Conservation (phyloP, 2,888 invertebrate genomes). For the Erannis defoliaria region DNA sequence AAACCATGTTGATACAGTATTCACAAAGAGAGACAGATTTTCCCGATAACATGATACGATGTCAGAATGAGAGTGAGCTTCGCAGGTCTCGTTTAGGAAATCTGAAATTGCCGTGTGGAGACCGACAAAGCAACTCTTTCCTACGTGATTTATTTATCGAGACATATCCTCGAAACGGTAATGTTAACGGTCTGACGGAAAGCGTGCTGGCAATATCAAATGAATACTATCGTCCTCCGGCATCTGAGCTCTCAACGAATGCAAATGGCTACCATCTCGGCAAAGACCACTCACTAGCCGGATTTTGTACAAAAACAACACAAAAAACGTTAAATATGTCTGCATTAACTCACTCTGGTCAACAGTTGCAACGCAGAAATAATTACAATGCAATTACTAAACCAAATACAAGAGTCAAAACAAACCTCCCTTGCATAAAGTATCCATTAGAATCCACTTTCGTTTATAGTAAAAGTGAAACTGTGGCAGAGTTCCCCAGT, state of each 20-base stretch:
- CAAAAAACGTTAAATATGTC: conserved; percentile 52
- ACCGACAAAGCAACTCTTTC: conserved; percentile 76
- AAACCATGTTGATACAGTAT: conserved; percentile 53
- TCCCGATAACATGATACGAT: conserved; percentile 55
- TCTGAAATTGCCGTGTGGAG: conserved; percentile 64
- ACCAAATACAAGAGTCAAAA: not conserved
- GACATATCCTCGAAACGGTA: conserved; percentile 80
- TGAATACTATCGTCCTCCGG: conserved; percentile 72
- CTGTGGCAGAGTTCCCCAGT: conserved; percentile 5
- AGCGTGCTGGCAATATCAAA: conserved; percentile 81
- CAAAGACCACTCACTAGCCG: conserved; percentile 57
- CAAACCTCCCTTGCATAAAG: conserved; percentile 9
- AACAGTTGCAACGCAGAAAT: conserved; percentile 46
- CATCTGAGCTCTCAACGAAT: conserved; percentile 77
- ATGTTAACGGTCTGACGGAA: conserved; percentile 75
- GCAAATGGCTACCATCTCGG: conserved; percentile 72
- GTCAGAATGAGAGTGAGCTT: conserved; percentile 60
- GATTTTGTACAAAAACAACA: conserved; percentile 55
- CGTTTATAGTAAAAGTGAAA: conserved; percentile 26
- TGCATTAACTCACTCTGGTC: conserved; percentile 47
- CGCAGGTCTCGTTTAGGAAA: conserved; percentile 64
- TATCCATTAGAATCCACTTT: conserved; percentile 15
- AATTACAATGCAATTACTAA: conserved; percentile 40
- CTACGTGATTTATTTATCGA: conserved; percentile 82
- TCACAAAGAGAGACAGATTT: conserved; percentile 54